phyloP scores from a whole-genome alignment of 2,113 vertebrate species.

The Tetraodon nigroviridis region DNA sequence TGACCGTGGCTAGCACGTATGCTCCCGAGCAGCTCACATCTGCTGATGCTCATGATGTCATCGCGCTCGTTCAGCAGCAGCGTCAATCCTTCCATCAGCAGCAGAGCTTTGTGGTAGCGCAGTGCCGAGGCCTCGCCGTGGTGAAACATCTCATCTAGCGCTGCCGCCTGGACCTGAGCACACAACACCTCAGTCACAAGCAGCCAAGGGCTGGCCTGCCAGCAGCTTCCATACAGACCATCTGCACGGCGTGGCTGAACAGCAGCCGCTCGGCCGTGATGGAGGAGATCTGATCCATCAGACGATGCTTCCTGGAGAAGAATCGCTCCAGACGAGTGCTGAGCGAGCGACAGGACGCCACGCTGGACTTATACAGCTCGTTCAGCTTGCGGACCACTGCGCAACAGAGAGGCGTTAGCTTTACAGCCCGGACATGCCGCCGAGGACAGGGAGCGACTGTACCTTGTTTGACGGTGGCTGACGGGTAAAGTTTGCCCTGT shows the following conservation, averaged over 20 bases:
- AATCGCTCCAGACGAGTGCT: constrained; percentile 87
- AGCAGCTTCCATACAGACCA: constrained; percentile 68
- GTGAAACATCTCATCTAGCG: constrained; percentile 98
- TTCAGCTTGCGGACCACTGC: constrained; percentile 89
- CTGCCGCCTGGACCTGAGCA: constrained; percentile 87
- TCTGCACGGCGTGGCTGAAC: constrained; percentile 92
- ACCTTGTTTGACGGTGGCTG: constrained; percentile 93
- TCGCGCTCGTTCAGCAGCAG: constrained; percentile 85
- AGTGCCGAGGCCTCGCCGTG: constrained; percentile 85
- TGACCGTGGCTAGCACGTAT: too few relatives aligned
- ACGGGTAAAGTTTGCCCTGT: constrained; percentile 89
- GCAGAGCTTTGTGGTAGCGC: constrained; percentile 90
- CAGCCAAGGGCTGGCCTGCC: too few relatives aligned
- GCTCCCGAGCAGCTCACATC: constrained; percentile 72
- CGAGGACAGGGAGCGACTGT: constrained; percentile 9
- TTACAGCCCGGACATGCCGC: not conserved
- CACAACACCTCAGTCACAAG: not conserved
- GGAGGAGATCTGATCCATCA: constrained; percentile 92
- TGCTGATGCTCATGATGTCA: constrained; percentile 87
- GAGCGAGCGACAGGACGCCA: constrained; percentile 86
- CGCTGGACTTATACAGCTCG: constrained; percentile 90
- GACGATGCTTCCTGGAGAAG: constrained; percentile 89
- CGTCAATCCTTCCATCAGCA: constrained; percentile 92
- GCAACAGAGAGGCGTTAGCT: not conserved
- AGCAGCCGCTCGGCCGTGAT: constrained; percentile 92